phyloP scores from a whole-genome alignment of 2,113 vertebrate genomes.

The Phocoena sinus region DNA sequence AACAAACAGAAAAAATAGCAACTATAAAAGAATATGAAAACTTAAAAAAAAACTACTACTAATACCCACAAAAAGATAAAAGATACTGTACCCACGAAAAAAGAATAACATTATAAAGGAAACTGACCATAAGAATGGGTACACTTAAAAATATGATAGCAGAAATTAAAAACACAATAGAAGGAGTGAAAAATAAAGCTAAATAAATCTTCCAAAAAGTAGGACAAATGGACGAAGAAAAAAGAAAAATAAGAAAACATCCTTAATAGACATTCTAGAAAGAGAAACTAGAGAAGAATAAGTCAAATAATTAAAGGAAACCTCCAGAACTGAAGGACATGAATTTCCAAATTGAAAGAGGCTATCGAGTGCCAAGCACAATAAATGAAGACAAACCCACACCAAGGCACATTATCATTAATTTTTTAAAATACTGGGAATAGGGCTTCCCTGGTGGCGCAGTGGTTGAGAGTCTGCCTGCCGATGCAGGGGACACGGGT shows the following conservation, averaged over 20 bases:
- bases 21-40: neutral
- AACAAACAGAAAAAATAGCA: neutral
- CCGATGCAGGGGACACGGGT: no score
- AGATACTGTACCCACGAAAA: neutral
- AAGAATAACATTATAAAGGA: neutral
- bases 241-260: neutral
- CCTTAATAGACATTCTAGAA: neutral
- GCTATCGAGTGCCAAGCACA: neutral
- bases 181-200: neutral
- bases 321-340: neutral
- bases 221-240: neutral
- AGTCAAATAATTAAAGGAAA: neutral
- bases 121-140: neutral
- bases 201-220: neutral
- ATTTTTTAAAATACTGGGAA: neutral
- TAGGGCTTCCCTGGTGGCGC: no score
- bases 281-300: slow-evolving; percentile 3
- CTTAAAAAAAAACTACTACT: neutral
- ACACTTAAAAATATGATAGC: neutral
- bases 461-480: no score
- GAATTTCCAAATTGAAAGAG: neutral
- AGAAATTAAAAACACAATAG: neutral
- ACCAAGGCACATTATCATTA: neutral
- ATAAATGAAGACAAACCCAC: neutral
- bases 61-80: neutral